Percentiles rank a stretch among this genome's conserved stretches.
Conservation (phyloP, 2,797 vertebrate genomes). For the Sparus aurata region DNA sequence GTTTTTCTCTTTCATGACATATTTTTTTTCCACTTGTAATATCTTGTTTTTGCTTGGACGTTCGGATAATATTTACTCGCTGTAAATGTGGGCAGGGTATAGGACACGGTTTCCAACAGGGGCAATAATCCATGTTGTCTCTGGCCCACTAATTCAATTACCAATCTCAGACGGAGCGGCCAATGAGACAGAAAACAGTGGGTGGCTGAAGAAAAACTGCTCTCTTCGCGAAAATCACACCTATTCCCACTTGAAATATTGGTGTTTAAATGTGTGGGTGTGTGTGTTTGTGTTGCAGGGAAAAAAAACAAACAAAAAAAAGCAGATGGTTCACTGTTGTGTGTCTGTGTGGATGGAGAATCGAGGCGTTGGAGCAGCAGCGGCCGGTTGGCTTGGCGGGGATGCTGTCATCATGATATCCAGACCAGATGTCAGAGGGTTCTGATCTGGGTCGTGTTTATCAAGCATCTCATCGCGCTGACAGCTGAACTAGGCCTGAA, state of each 20-base stretch:
- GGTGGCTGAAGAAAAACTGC: slow-evolving; percentile 49
- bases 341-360: slow-evolving; percentile 23
- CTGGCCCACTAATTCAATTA: slow-evolving; percentile 72
- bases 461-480: not conserved
- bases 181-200: slow-evolving; percentile 31
- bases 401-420: slow-evolving; percentile 59
- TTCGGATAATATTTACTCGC: not conserved
- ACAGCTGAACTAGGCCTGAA: not conserved
- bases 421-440: slow-evolving; percentile 46
- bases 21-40: not conserved
- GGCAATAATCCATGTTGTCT: slow-evolving; percentile 59
- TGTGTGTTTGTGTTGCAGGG: slow-evolving; percentile 4
- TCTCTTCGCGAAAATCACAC: slow-evolving; percentile 45
- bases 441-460: slow-evolving; percentile 10
- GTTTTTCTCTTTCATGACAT: not conserved
- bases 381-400: slow-evolving; percentile 14
- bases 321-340: slow-evolving; percentile 17
- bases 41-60: not conserved
- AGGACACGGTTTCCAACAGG: slow-evolving; percentile 17
- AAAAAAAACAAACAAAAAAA: not conserved
- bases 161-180: slow-evolving; percentile 44
- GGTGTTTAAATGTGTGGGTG: slow-evolving; percentile 27
- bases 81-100: not conserved
- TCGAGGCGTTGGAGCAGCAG: slow-evolving; percentile 5
- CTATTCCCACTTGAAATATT: slow-evolving; percentile 35